Evolutionary conservation across 53 echinoderm and acorn worm genomes (phyloP).

Genomic region (Henricia sp.): DNA sequence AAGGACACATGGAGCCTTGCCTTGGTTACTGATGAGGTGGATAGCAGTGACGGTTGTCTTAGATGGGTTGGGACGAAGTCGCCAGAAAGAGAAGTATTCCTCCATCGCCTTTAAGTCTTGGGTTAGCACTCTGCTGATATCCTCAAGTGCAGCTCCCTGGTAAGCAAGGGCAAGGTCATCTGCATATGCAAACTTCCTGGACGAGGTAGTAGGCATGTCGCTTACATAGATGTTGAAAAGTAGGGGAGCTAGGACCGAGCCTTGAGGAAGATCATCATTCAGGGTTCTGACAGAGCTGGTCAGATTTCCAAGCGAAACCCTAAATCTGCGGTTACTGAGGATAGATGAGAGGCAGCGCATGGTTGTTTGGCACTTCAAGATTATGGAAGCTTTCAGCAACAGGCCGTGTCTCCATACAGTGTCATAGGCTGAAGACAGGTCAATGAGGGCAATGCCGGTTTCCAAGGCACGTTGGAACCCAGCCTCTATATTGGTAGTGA

Average conservation of each 20-base stretch:
- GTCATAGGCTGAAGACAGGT: constrained; percentile 32
- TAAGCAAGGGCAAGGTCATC: constrained; percentile 11
- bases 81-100: constrained; percentile 18
- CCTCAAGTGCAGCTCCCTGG: not conserved
- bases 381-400: constrained; percentile 4
- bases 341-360: not conserved
- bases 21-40: constrained; percentile 14
- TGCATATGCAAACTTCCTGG: constrained; percentile 37
- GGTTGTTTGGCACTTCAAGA: not conserved
- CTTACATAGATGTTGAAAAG: constrained; percentile 28
- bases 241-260: constrained; percentile 3
- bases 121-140: not conserved
- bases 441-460: constrained; percentile 36
- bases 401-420: constrained; percentile 43
- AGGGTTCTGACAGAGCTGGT: not conserved
- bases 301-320: not conserved
- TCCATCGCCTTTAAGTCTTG: constrained; percentile 28
- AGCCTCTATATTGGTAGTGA: constrained; percentile 25
- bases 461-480: constrained; percentile 17
- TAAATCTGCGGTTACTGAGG: constrained; percentile 11
- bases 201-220: constrained; percentile 17
- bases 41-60: not conserved
- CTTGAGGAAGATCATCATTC: not conserved
- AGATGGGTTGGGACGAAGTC: not conserved
- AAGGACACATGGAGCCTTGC: constrained; percentile 2